Base-by-base conservation (phyloP, 2,888 invertebrate species). In the Eulithis testata region DNA sequence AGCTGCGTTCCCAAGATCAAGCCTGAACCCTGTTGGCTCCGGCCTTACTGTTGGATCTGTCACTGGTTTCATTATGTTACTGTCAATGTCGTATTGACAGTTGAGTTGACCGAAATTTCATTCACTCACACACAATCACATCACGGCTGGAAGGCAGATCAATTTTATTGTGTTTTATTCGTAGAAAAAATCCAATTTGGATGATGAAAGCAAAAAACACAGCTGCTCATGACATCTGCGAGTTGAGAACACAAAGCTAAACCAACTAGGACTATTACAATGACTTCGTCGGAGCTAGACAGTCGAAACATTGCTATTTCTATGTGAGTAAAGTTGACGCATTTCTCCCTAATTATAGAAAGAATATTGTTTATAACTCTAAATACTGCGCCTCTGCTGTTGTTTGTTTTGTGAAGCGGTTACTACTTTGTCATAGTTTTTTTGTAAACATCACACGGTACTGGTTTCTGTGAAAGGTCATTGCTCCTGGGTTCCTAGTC, bases 251-350 rank as follows among this genome's bases (percentile, higher is more conserved):
- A 73, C 73, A 72, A 80, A 76, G 80, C 82, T 85, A 78, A 83
- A 84, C 66, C 86, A 81, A 82, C 76, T 68, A 68, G 68, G 66
- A 80, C 74, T 75, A 72, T 81, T 87, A 75, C 71, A 57, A 93
- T 93, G 93, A 89, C 87, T 85, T 87, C 91, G 73, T 90, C 93
- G 58, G 93, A 93, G 80, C 78, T 93, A 76, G 93, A 93, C 72
- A 91, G 83, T 82, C 91, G 93, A 70, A 92, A 90, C 81, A 88
- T 92, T 76, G 86, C 90, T 76, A 78, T 93, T 82, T 89, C 92
- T 78, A 91, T 93, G 93, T 93, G 79, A 90, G 92, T 90, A 80
- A 73, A 81, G 78, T 79, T 78, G 75, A 80, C 80, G 81, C 79
- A 79, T 84, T 82, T 85, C 78, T 77, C 78, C 21, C 85, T 85